A percentile compares a stretch with the other conserved stretches of the same genome.
These are phyloP conservation scores for Ellobium chinense DNA, from an alignment of 2,888 invertebrate genomes.

Conservation along the genomic window DNA sequence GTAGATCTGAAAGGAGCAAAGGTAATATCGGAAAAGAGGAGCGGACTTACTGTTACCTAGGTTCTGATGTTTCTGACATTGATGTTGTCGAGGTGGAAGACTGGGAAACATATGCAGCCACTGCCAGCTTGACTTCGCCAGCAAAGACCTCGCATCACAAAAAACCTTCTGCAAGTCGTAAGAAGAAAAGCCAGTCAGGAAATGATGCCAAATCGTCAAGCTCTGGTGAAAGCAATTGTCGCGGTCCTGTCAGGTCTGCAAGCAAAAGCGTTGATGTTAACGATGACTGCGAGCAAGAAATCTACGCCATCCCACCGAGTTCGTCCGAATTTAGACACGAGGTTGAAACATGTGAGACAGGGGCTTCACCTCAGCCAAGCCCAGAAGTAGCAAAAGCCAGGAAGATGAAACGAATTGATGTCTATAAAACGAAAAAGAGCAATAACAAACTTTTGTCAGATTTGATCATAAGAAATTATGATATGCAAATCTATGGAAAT, in stretches of 20 bases:
- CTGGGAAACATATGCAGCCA: slow-evolving; percentile 5
- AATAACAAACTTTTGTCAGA: slow-evolving; percentile 53
- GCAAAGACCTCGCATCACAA: not conserved
- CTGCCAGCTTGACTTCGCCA: not conserved
- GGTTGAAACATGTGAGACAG: not conserved
- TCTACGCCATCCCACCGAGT: slow-evolving; percentile 32
- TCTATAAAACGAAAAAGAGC: slow-evolving; percentile 46
- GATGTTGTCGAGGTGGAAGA: slow-evolving; percentile 43
- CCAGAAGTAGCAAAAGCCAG: slow-evolving; percentile 12
- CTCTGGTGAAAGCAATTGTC: not conserved
- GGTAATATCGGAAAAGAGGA: slow-evolving; percentile 25
- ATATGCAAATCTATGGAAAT: slow-evolving; percentile 48
- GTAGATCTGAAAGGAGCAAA: slow-evolving; percentile 14
- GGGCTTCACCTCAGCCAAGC: not conserved
- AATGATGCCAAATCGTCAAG: not conserved
- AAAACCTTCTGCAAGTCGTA: not conserved
- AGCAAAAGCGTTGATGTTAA: not conserved
- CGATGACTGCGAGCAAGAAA: slow-evolving; percentile 11
- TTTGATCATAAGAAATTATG: slow-evolving; percentile 53
- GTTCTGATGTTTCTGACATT: slow-evolving; percentile 45
- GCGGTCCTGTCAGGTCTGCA: not conserved
- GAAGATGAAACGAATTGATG: slow-evolving; percentile 38
- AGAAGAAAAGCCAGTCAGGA: not conserved
- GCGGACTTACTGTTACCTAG: slow-evolving; percentile 38
- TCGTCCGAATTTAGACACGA: slow-evolving; percentile 16